Evolutionary conservation across 2,113 vertebrate genomes (phyloP), one percentile per base, ranked within the genome.

Genomic region (Xyrauchen texanus): DNA sequence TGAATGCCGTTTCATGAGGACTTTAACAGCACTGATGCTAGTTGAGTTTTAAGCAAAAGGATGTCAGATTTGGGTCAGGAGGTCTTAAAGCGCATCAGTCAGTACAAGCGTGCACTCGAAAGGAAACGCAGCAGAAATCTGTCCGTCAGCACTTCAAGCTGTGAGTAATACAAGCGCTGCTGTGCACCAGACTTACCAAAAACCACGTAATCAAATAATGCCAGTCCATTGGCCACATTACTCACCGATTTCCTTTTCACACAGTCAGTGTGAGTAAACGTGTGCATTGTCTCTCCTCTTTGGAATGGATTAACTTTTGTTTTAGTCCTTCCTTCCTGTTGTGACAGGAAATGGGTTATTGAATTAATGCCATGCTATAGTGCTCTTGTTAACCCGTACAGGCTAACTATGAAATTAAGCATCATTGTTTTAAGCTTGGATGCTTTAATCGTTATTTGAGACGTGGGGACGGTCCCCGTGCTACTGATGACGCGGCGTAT

Each of bases 91-190:
- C 62, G 55, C 21, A 34, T 34, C 21, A 34, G 21, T 34, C 21
- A 34, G 21, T 34, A 34, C 21, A 34, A 34, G 21, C 21, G 21
- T 34, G 21, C 21, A 34, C 21, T 34, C 21, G 21, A 34, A 34
- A 34, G 21, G 21, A 34, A 34, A 34, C 21, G 3, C 21, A 34
- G 21, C 21, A 34, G 21, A 34, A 34, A 34, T 34, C 21, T 77
- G 60, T 82, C 68, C 64, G 80, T 90, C 89, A 90, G 88, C 88
- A 87, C 52, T 84, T 87, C 53, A 13, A 45, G 73, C 75, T 46
- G 58, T 91, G 91, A 91, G 84, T 91, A 90, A 91, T 87, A 82
- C 53, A 68, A 47, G 55, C 7, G 63, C 52, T 63, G 42, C 75
- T 67, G 69, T 77, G 15, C 53, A 44, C 47, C 16, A 68, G 63